phyloP scores from a whole-genome alignment of 2,888 invertebrate genomes.

The Listrodromus nycthemerus region DNA sequence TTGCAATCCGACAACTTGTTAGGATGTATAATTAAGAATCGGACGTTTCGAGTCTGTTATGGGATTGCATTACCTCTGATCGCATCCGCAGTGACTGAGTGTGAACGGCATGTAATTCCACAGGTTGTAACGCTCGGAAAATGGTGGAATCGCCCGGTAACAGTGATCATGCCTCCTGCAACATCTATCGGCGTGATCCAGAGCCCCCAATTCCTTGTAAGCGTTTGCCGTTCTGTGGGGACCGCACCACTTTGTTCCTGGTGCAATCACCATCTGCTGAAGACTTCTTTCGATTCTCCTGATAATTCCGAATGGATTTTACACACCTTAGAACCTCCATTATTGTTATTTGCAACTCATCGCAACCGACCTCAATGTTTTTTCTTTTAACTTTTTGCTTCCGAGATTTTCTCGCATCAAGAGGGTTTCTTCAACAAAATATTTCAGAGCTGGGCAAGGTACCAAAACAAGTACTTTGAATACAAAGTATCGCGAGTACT shows the following conservation, averaged over 20 bases:
- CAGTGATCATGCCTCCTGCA: constrained; percentile 92
- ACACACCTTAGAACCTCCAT: constrained; percentile 17
- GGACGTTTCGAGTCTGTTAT: neutral
- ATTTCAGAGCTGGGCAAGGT: too few relatives aligned
- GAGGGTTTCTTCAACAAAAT: constrained; percentile 54
- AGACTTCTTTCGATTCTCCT: constrained; percentile 76
- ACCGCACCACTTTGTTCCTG: constrained; percentile 92
- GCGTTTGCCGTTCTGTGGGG: constrained; percentile 86
- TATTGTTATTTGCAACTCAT: neutral
- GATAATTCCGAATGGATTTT: constrained; percentile 59
- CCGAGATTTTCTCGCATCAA: constrained; percentile 22
- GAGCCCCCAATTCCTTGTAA: constrained; percentile 88
- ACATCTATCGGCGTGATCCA: constrained; percentile 88
- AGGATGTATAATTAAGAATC: neutral
- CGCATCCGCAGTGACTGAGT: constrained; percentile 91
- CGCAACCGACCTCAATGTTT: neutral
- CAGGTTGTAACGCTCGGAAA: constrained; percentile 87
- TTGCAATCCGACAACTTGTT: too few relatives aligned
- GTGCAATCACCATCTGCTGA: constrained; percentile 86
- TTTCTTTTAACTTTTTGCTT: neutral
- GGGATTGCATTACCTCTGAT: constrained; percentile 88
- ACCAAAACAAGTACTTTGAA: too few relatives aligned
- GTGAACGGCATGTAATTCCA: constrained; percentile 91
- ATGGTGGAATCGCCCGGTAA: constrained; percentile 87
- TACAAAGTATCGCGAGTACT: too few relatives aligned